Conservation (phyloP, 1,140 invertebrate species). For the Diorhabda elongata region DNA sequence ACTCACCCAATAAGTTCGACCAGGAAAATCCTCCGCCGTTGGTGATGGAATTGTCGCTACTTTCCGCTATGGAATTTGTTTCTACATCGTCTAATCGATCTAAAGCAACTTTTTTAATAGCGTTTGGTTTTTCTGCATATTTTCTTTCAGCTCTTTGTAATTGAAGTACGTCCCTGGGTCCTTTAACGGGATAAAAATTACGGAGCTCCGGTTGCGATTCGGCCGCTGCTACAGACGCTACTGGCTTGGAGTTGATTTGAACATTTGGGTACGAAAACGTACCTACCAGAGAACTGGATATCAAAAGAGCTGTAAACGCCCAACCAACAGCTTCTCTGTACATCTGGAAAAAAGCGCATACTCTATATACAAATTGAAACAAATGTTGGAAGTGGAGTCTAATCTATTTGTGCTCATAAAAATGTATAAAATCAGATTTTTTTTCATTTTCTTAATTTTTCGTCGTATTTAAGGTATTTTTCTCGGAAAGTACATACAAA, state of each 20-base stretch:
- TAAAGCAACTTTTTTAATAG: constrained; percentile 77
- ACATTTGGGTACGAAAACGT: constrained; percentile 55
- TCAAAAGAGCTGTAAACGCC: constrained; percentile 52
- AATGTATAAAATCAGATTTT: no score
- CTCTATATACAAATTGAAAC: background rate
- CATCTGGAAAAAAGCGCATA: constrained; percentile 41
- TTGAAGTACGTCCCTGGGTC: constrained; percentile 49
- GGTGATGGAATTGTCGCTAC: constrained; percentile 43
- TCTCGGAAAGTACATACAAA: no score
- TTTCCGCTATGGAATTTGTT: constrained; percentile 71
- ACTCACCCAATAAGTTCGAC: constrained; percentile 73
- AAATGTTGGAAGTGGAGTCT: no score
- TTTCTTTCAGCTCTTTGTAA: constrained; percentile 62
- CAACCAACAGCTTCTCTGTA: constrained; percentile 51
- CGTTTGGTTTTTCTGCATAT: constrained; percentile 82
- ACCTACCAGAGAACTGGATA: constrained; percentile 52
- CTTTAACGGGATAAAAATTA: constrained; percentile 52
- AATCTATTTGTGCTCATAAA: no score
- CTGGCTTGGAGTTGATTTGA: constrained; percentile 25
- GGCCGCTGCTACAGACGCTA: constrained; percentile 3
- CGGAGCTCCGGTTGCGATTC: constrained; percentile 12
- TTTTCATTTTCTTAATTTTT: no score
- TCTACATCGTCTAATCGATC: constrained; percentile 77
- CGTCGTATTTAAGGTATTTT: no score
- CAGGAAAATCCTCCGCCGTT: constrained; percentile 71